These are phyloP conservation scores for Drosophila setosimentum DNA, from an alignment of 2,888 invertebrate genomes.

Conservation along the genomic window DNA sequence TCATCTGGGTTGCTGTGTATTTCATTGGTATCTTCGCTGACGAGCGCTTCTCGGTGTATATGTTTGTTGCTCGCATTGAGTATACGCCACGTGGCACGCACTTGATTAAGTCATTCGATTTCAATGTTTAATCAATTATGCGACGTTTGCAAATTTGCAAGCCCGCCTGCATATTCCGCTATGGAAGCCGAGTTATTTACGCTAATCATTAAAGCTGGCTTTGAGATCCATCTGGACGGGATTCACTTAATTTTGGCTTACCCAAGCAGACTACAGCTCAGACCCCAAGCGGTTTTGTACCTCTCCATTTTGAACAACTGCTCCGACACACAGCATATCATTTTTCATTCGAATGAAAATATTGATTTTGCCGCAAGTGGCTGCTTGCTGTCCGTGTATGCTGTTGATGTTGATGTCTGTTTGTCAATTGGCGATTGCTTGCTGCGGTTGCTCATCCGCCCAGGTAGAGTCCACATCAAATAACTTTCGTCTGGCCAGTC, in stretches of 20 bases:
- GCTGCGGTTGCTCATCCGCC: constrained; percentile 48
- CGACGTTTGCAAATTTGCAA: constrained; percentile 68
- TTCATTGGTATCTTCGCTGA: constrained; percentile 24
- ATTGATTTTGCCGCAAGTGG: constrained; percentile 70
- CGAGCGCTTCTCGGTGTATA: constrained; percentile 2
- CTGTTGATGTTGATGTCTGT: constrained; percentile 76
- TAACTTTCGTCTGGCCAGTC: constrained; percentile 39
- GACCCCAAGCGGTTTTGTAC: constrained; percentile 42
- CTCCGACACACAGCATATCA: constrained; percentile 61
- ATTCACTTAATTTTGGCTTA: constrained; percentile 40
- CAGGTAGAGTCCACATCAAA: constrained; percentile 35
- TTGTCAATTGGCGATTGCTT: constrained; percentile 80
- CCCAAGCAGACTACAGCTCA: background rate
- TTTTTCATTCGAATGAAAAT: constrained; percentile 82
- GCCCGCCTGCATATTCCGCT: constrained; percentile 10
- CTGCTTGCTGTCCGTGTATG: constrained; percentile 13
- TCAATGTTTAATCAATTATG: constrained; percentile 76
- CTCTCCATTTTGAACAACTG: constrained; percentile 58
- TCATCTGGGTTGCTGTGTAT: constrained; percentile 27
- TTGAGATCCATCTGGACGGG: constrained; percentile 13
- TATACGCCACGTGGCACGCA: constrained; percentile 73
- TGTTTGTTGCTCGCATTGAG: constrained; percentile 50
- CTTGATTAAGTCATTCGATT: constrained; percentile 75
- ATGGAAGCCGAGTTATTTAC: constrained; percentile 37
- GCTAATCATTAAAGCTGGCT: constrained; percentile 55